phyloP scores from a whole-genome alignment of 2,797 vertebrate genomes.

The Sciurus carolinensis region DNA sequence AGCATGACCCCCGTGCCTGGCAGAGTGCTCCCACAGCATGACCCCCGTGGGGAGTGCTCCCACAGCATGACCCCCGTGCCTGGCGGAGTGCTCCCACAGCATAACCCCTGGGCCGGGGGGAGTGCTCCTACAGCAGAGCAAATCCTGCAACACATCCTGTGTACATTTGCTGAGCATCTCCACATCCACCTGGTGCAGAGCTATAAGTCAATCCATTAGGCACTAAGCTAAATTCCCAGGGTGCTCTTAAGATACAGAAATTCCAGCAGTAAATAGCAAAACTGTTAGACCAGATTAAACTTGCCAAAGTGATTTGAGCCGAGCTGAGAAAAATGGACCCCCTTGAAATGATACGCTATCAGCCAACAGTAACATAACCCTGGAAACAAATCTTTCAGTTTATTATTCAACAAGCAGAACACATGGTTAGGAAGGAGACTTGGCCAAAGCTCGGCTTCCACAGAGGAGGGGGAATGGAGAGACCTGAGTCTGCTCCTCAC shows the following conservation, averaged over 20 bases:
- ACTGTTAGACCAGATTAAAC: slow-evolving; percentile 67
- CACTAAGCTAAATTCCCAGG: slow-evolving; percentile 45
- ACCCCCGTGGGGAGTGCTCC: too few relatives aligned
- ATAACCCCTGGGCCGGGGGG: background rate
- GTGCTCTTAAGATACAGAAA: slow-evolving; percentile 63
- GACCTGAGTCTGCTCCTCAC: background rate
- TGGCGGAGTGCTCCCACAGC: background rate
- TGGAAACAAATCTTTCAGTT: background rate
- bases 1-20: too few relatives aligned
- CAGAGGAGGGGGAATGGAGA: background rate
- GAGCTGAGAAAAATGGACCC: slow-evolving; percentile 67
- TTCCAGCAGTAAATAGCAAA: slow-evolving; percentile 57
- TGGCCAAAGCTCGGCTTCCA: background rate
- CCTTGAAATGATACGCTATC: slow-evolving; percentile 27
- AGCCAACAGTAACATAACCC: slow-evolving; percentile 72
- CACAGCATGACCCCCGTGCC: too few relatives aligned
- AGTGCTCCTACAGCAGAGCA: background rate
- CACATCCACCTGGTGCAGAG: slow-evolving; percentile 14
- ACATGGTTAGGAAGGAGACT: background rate
- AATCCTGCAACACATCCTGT: accelerated
- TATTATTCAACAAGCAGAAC: slow-evolving; percentile 16
- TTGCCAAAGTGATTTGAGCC: slow-evolving; percentile 61
- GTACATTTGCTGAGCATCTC: background rate
- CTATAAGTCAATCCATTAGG: slow-evolving; percentile 10
- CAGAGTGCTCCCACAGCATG: too few relatives aligned